Base-by-base conservation (phyloP, 37 sponge, comb jelly and placozoan genomes). In the Spongia lamella region DNA sequence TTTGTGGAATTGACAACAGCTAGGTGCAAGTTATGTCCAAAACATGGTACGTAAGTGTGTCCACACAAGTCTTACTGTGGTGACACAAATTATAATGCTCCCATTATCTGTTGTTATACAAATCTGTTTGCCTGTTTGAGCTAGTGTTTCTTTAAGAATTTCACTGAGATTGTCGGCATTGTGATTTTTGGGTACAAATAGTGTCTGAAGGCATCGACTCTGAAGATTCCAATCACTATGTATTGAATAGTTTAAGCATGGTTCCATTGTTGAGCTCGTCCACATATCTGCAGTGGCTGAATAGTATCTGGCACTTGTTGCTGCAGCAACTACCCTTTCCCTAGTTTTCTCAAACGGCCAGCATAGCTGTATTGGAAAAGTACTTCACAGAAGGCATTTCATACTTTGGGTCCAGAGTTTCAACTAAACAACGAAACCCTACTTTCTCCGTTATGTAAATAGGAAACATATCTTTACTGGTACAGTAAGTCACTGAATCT, bases 81-180 rank as follows among this genome's bases (percentile, higher is more conserved):
- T 43, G 47, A 43, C 47, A 43, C 47, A 43, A 13, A 43, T 13
- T 43, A 43, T 43, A 13, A 43, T 43, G 47, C 9, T 43, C 7
- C 47, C 9, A 5, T 9, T 9, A 43, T 43, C 9, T 5, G 5
- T 9, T 43, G 47, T 43, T 43, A 72, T 53, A n/a, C 37, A 53
- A 29, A 72, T 56, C 37, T 29, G 33, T 17, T 53, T 9, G 22
- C 35, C 53, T n/a, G 25, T 33, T 2, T 55, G 73, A 53, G 32
- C 56, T 36, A 75, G 26, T 38, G 63, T 37, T n/a, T 75, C 63
- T 20, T 36, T 35, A 6, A 66, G 56, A 3, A 53, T 22, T 32
- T 77, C 78, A 20, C 53, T 50, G 25, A 51, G 66, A 30, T 64
- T 77, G 67, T 77, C 66, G 25, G 64, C 78, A 30, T 64, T 77